phyloP scores from a whole-genome alignment of 1,140 invertebrate genomes.

The Pogonomyrmex californicus region DNA sequence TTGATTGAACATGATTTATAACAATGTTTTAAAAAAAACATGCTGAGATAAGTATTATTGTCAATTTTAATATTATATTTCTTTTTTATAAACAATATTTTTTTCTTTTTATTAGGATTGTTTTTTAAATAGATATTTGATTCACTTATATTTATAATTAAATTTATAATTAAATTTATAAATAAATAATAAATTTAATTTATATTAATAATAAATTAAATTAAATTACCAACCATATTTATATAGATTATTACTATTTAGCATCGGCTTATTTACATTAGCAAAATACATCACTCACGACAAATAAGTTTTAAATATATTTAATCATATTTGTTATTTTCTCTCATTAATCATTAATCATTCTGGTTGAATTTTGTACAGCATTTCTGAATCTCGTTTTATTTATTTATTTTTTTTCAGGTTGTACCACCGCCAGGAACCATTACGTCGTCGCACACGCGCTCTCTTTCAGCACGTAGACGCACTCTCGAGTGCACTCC shows the following conservation, averaged over 20 bases:
- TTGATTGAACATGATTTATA: not conserved
- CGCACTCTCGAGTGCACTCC: slow-evolving; percentile 81
- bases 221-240: not conserved
- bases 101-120: no score
- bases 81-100: not conserved
- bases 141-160: not conserved
- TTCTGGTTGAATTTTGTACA: not conserved
- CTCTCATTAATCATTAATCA: not conserved
- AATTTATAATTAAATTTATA: not conserved
- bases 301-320: not conserved
- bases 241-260: slow-evolving; percentile 1
- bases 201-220: not conserved
- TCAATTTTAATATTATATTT: not conserved
- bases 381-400: slow-evolving; percentile 4
- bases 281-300: not conserved
- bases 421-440: slow-evolving; percentile 90
- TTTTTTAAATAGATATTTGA: not conserved
- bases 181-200: not conserved
- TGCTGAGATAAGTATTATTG: not conserved
- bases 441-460: slow-evolving; percentile 83
- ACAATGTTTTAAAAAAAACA: not conserved
- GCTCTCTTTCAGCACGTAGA: slow-evolving; percentile 78
- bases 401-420: slow-evolving; percentile 60
- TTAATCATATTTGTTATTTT: not conserved
- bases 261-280: not conserved